Evolutionary conservation across 1,140 invertebrate species (phyloP).

Genomic region (Gonioctena quinquepunctata): DNA sequence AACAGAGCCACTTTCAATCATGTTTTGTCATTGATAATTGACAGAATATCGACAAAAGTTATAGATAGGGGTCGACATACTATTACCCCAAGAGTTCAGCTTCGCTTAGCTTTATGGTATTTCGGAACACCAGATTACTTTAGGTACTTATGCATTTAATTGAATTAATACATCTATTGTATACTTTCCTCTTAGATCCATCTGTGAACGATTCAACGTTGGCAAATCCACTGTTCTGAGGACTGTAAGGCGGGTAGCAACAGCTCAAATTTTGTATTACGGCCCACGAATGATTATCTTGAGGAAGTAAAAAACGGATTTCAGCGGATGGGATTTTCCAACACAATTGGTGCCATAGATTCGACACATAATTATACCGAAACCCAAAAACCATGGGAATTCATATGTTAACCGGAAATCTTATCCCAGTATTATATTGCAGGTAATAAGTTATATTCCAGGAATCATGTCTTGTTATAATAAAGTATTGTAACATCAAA

Average conservation of each 20-base stretch:
- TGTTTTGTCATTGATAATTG: neutral
- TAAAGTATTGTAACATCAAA: neutral
- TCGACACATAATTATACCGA: neutral
- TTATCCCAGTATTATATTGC: neutral
- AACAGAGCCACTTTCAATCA: neutral
- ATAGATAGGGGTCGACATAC: neutral
- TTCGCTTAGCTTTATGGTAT: neutral
- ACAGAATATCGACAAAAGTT: neutral
- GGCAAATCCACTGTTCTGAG: neutral
- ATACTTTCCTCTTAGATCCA: neutral
- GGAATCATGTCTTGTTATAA: neutral
- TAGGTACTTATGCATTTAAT: neutral
- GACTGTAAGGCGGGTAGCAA: neutral
- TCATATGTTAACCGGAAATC: neutral
- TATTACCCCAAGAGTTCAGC: neutral
- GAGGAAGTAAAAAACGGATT: neutral
- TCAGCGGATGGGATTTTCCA: neutral
- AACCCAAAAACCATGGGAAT: neutral
- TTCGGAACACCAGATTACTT: slow-evolving; percentile 2
- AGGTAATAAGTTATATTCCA: neutral
- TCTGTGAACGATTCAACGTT: neutral
- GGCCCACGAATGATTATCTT: neutral
- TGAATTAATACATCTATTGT: neutral
- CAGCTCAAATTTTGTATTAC: neutral
- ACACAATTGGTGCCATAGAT: slow-evolving; percentile 2